Evolutionary conservation across 2,113 vertebrate genomes (phyloP).

Genomic region (cat (Felis catus)): F.catus_Fca126_mat1.0 CM031418.1:129008501-129009000

Average conservation of each 20-base stretch:
- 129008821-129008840: background rate
- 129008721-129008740: no score
- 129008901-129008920: background rate
- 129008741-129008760: background rate
- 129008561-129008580: background rate
- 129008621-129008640: background rate
- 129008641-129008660: background rate
- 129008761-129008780: background rate
- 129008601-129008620: background rate
- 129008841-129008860: background rate
- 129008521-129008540: background rate
- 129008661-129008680: background rate
- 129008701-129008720: background rate
- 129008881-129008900: background rate
- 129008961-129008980: background rate
- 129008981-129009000: background rate
- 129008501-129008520: background rate
- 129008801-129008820: background rate
- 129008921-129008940: background rate
- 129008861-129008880: background rate
- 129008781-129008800: background rate
- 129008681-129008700: background rate
- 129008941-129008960: background rate
- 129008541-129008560: background rate
- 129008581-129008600: background rate